Evolutionary conservation across 2,113 vertebrate genomes (phyloP), one percentile per base, ranked within the genome.

Genomic region (Heterocephalus glaber): DNA sequence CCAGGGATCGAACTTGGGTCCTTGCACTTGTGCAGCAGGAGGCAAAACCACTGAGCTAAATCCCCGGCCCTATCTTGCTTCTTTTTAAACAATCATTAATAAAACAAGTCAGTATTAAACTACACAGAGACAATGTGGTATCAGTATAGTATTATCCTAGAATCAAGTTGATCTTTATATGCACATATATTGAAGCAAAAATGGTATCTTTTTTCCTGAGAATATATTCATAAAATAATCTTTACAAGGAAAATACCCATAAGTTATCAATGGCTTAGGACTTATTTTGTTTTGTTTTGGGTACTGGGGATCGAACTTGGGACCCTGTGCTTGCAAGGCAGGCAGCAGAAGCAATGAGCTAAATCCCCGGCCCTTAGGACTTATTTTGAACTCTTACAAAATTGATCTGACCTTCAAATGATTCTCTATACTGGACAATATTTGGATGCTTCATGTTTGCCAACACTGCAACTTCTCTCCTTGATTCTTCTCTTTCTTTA

Each of bases 361-460:
- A n/a, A n/a, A n/a, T n/a, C n/a, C n/a, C n/a, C n/a, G n/a, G n/a
- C n/a, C n/a, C 35, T 88, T 79, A 88, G 11, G 13, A 80, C 10
- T 66, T 88, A 80, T 89, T 77, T 49, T 76, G 13, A 85, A 41
- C 47, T 86, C 87, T 22, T 87, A 2, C 14, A 89, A 95, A 97
- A 91, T 79, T 41, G 90, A 89, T 90, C 98, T 98, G 98, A 99
- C 99, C 99, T 99, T 99, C 99, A 99, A 99, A 99, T 74, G 99
- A 99, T 97, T 99, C 99, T 97, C 98, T 99, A 49, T 99, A 99
- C 89, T 99, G 98, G 68, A 99, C 99, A 96, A 99, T 99, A 98
- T 99, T 99, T 5, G 99, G 99, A 98, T 99, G 99, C 97, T 99
- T 99, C 99, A 99, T 99, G 97, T 99, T 99, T 94, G 99, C 99